These are phyloP conservation scores for Carassius gibelio DNA, from an alignment of 2,113 vertebrate species.

Conservation along the genomic window DNA sequence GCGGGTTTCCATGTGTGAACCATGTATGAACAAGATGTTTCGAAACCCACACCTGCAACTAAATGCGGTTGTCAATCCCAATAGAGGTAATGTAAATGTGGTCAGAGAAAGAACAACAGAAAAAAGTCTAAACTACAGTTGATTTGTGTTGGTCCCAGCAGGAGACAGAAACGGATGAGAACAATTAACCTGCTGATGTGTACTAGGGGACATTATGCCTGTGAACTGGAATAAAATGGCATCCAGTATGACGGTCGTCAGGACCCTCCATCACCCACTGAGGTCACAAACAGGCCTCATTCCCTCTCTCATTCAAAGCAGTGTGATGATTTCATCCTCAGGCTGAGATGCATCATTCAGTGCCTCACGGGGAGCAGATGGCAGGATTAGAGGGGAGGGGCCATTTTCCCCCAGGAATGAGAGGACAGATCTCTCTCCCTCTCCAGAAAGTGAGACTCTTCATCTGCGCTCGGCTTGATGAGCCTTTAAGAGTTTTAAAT, in stretches of 20 bases:
- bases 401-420: conserved; percentile 8
- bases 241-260: background rate
- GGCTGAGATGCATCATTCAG: conserved; percentile 43
- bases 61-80: too few species aligned
- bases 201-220: background rate
- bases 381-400: conserved; percentile 6
- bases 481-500: conserved; percentile 36
- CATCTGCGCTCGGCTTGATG: conserved; percentile 31
- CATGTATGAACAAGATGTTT: too few species aligned
- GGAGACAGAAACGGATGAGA: background rate
- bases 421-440: conserved; percentile 13
- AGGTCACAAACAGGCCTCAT: background rate
- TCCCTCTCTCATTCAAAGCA: conserved; percentile 4
- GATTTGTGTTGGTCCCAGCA: background rate
- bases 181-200: background rate
- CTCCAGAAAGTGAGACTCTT: conserved; percentile 24
- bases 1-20: too few species aligned
- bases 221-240: background rate
- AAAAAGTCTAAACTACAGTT: background rate
- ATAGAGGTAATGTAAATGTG: too few species aligned
- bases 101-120: too few species aligned
- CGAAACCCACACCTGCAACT: too few species aligned
- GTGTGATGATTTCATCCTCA: conserved; percentile 29
- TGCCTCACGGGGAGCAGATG: conserved; percentile 41
- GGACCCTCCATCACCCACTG: conserved; percentile 2